phyloP scores from a whole-genome alignment of 1,140 invertebrate species.

The Drosophila sp. region DNA sequence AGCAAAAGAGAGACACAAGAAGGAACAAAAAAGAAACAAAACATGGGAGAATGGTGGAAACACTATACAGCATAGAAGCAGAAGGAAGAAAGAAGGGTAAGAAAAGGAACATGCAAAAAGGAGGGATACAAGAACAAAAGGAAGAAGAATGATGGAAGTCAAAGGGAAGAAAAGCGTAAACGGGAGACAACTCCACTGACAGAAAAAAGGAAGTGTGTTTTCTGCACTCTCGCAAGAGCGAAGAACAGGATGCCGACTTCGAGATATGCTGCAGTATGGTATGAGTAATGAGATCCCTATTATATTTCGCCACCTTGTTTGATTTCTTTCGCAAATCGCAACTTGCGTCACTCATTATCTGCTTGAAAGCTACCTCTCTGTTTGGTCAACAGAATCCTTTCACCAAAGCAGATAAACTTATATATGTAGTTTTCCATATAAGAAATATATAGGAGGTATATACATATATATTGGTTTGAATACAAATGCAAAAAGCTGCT shows the following conservation, averaged over 20 bases:
- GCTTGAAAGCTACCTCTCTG: too few species aligned
- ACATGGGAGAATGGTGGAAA: background rate
- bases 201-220: background rate
- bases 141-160: background rate
- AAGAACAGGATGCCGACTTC: too few species aligned
- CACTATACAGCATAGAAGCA: too few species aligned
- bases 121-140: background rate
- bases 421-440: background rate
- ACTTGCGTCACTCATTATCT: too few species aligned
- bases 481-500: slow-evolving; percentile 20
- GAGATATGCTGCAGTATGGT: too few species aligned
- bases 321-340: too few species aligned
- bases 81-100: background rate
- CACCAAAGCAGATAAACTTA: background rate
- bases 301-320: background rate
- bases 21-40: background rate
- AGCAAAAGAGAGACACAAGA: background rate
- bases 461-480: background rate
- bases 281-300: too few species aligned
- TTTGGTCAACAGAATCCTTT: background rate
- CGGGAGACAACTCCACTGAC: too few species aligned
- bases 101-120: background rate
- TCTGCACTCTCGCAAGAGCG: too few species aligned
- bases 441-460: background rate
- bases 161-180: background rate